Evolutionary conservation across 92 coral and sea anemone species (phyloP), one percentile per base, ranked within the genome.

Genomic region (Actinostola sp.): DNA sequence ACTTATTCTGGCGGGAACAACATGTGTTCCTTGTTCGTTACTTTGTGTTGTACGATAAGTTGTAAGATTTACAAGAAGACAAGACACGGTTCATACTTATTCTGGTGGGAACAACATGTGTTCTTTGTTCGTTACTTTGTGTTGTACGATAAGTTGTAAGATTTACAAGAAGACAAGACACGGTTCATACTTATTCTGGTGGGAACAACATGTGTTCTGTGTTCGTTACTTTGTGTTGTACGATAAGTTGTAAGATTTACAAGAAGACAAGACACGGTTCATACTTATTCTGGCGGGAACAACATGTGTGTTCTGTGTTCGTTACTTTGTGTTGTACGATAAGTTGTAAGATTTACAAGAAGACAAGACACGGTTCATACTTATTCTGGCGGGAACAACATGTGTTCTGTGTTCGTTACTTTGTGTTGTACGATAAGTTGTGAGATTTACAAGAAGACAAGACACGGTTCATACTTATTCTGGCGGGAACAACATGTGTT

Each of bases 271-370:
- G 50, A 17, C 28, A 67, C 33, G 26, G 12, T 60, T 50, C 96
- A 58, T 73, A 90, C 96, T 58, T 62, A 83, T 87, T 49, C 88
- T 70, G 5, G 92, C 93, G 10, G 87, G 81, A 20, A 84, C 75
- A 2, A 51, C 75, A 23, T n/a, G n/a, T 81, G 84, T 11, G 88
- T 83, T 15, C 69, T 70, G 25, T 41, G 61, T 62, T 83, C 89
- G 45, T 70, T 65, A 10, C 31, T 67, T 49, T 53, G 48, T 34
- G 72, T 71, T 27, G 63, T 52, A 51, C 50, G 16, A 9, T n/a
- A n/a, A n/a, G n/a, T n/a, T n/a, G n/a, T n/a, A n/a, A n/a, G n/a
- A n/a, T n/a, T n/a, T n/a, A n/a, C 20, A 28, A 62, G 50, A 9
- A 11, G 23, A 46, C 43, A 50, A 35, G 50, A 17, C 28, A 67